Conservation (phyloP, 1,140 invertebrate genomes). For the Daktulosphaira vitifoliae region DNA sequence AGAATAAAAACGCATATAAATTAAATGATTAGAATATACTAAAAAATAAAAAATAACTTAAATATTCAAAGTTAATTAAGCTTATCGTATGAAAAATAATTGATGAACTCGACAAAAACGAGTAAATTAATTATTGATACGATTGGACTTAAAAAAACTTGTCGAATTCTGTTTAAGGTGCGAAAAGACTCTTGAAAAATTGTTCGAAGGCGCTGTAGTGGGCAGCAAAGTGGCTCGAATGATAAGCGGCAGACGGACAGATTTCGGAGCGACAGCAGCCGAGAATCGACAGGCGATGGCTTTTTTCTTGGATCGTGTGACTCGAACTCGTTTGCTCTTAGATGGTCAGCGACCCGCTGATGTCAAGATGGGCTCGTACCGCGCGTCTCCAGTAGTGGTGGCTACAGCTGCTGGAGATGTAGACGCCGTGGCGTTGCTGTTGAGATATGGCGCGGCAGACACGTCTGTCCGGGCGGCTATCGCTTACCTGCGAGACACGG, state of each 20-base stretch:
- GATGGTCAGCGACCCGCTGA: conserved; percentile 31
- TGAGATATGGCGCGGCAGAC: conserved; percentile 58
- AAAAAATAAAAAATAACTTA: too few species aligned
- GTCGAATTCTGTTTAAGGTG: conserved; percentile 43
- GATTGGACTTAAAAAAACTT: too few species aligned
- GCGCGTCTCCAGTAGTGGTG: conserved; percentile 55
- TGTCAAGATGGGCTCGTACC: conserved; percentile 61
- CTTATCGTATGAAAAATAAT: too few species aligned
- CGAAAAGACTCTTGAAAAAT: conserved; percentile 68
- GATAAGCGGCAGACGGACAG: conserved; percentile 72
- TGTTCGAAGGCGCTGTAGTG: conserved; percentile 68
- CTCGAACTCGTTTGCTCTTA: conserved; percentile 49
- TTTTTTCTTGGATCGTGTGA: conserved; percentile 67
- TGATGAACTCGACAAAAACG: too few species aligned
- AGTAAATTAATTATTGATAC: too few species aligned
- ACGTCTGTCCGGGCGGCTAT: conserved; percentile 45
- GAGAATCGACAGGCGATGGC: conserved; percentile 64
- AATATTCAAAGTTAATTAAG: too few species aligned
- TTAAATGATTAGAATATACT: too few species aligned
- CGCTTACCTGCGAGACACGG: conserved; percentile 42
- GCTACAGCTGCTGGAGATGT: conserved; percentile 59
- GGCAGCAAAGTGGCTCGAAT: conserved; percentile 66
- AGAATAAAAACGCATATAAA: too few species aligned
- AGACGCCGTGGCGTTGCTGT: conserved; percentile 61
- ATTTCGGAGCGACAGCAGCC: conserved; percentile 58